phyloP scores from a whole-genome alignment of 2,888 invertebrate species.

The Pherbina coryleti region DNA sequence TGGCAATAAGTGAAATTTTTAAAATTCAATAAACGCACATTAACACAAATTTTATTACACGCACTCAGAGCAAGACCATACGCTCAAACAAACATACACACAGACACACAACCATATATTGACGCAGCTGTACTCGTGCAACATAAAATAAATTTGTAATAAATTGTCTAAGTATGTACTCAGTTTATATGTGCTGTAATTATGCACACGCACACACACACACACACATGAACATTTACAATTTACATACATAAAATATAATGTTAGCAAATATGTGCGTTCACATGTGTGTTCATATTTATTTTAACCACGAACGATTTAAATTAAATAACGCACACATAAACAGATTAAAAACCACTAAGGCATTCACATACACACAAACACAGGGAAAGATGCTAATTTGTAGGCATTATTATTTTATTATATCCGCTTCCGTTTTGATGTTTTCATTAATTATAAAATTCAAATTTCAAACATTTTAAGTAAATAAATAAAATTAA shows the following conservation, averaged over 20 bases:
- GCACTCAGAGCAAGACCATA: background rate
- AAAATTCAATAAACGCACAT: slow-evolving; percentile 31
- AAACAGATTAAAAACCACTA: too few species aligned
- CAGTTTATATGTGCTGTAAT: background rate
- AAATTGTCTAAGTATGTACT: background rate
- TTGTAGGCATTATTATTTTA: too few species aligned
- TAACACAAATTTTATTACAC: slow-evolving; percentile 28
- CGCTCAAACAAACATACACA: background rate
- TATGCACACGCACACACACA: background rate
- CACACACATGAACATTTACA: too few species aligned
- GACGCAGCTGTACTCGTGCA: background rate
- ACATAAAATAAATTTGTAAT: background rate
- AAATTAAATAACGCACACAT: slow-evolving; percentile 18
- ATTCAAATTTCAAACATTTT: too few species aligned
- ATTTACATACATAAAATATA: too few species aligned
- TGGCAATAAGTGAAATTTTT: background rate
- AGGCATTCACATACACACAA: too few species aligned
- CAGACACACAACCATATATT: background rate
- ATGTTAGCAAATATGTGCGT: background rate
- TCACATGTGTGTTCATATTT: background rate
- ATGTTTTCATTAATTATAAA: too few species aligned
- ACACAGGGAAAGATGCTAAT: too few species aligned
- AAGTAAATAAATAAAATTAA: too few species aligned
- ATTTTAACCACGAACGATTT: background rate
- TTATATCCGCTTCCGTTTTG: too few species aligned